A percentile compares a stretch with the other conserved stretches of the same genome.
Evolutionary conservation across 2,797 vertebrate species (phyloP).

Genomic region (Peromyscus nudipes): DNA sequence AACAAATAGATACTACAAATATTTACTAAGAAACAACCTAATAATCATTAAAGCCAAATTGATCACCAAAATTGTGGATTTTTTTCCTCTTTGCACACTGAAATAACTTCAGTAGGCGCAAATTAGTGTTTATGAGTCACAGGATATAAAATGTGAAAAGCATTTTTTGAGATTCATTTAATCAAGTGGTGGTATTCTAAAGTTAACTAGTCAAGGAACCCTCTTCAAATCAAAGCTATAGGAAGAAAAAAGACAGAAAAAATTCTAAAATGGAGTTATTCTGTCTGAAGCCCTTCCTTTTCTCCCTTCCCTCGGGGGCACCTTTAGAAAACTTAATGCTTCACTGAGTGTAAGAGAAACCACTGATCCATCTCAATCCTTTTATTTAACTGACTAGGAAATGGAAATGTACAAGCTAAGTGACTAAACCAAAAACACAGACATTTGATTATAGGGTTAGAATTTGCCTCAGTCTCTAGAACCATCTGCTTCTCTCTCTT

Average conservation of each 20-base stretch:
- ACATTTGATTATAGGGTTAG: conserved; percentile 29
- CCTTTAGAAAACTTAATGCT: conserved; percentile 1
- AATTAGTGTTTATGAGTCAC: background rate
- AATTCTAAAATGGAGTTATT: conserved; percentile 22
- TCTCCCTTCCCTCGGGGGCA: background rate
- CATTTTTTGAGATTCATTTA: background rate
- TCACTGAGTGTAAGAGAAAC: conserved; percentile 2
- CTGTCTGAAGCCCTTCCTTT: background rate
- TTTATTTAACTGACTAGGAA: conserved; percentile 66
- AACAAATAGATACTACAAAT: background rate
- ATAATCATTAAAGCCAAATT: background rate
- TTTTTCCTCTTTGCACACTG: background rate
- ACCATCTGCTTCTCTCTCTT: conserved; percentile 5
- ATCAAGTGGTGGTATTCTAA: background rate
- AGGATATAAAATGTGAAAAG: background rate
- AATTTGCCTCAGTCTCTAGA: background rate
- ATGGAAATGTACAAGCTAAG: conserved; percentile 39
- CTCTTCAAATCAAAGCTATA: background rate
- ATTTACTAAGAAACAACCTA: background rate
- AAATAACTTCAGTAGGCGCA: background rate
- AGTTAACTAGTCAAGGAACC: background rate
- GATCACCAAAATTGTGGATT: background rate
- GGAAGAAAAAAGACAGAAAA: background rate
- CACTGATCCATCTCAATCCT: background rate
- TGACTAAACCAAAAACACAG: conserved; percentile 29